A percentile compares a stretch with the other conserved stretches of the same genome.
These are phyloP conservation scores for Drosophila niveifrons DNA, from an alignment of 2,888 invertebrate species.

Conservation along the genomic window DNA sequence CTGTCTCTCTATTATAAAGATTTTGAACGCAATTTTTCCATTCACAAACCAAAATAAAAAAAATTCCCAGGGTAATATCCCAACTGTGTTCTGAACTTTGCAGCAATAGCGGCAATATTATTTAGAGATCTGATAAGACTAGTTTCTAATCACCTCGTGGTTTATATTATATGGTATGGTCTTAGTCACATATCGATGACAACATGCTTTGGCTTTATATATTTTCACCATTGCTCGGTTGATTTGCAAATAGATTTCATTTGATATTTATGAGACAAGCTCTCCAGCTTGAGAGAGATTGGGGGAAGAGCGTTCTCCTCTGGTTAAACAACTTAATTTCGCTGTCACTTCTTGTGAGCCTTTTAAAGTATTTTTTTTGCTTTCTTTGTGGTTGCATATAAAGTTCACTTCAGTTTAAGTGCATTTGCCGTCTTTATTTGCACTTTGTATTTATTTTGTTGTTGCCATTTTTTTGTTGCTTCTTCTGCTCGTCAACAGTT, in stretches of 20 bases:
- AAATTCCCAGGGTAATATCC: background rate
- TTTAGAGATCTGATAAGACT: conserved; percentile 21
- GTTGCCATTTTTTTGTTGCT: conserved; percentile 41
- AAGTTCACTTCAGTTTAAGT: conserved; percentile 81
- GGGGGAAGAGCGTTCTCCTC: conserved; percentile 17
- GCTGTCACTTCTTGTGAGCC: conserved; percentile 52
- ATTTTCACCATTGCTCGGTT: conserved; percentile 12
- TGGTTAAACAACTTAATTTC: conserved; percentile 62
- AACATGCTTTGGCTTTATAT: conserved; percentile 9
- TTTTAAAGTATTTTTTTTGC: conserved; percentile 27
- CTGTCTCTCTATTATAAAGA: no score
- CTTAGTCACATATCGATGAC: conserved; percentile 25
- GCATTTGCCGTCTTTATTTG: conserved; percentile 78
- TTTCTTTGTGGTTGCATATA: conserved; percentile 39
- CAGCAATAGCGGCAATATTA: background rate
- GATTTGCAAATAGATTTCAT: conserved; percentile 13
- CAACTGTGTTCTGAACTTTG: conserved; percentile 6
- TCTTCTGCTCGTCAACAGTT: conserved; percentile 27
- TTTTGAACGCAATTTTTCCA: no score
- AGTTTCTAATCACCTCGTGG: conserved; percentile 17
- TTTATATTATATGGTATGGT: no score
- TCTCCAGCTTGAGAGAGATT: background rate
- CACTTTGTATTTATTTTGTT: conserved; percentile 69
- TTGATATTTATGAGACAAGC: conserved; percentile 40
- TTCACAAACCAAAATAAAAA: background rate